A percentile compares a stretch with the other conserved stretches of the same genome.
Evolutionary conservation across 2,888 invertebrate species (phyloP).

Genomic region (Caenorhabditis sinica): DNA sequence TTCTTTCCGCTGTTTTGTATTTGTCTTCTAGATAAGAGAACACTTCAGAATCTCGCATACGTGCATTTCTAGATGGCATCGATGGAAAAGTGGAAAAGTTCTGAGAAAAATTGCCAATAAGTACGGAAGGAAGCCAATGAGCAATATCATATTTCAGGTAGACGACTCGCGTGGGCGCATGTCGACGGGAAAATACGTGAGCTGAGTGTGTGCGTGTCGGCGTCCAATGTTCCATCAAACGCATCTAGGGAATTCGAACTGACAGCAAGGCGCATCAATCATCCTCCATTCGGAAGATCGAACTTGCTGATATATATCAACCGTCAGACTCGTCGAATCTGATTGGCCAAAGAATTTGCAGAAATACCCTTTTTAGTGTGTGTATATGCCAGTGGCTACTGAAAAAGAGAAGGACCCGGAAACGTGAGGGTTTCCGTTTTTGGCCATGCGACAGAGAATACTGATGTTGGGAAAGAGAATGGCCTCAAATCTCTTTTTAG

Average conservation of each 20-base stretch:
- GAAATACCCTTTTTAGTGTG: neutral
- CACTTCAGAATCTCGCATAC: conserved; percentile 17
- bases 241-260: conserved; percentile 64
- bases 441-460: conserved; percentile 30
- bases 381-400: conserved; percentile 8
- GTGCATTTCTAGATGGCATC: conserved; percentile 16
- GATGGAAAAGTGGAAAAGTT: neutral
- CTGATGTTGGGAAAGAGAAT: neutral
- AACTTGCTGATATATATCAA: conserved; percentile 61
- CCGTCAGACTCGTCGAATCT: conserved; percentile 31
- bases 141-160: conserved; percentile 59
- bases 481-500: conserved; percentile 16
- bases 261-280: conserved; percentile 60
- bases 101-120: neutral
- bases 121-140: conserved; percentile 2
- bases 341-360: conserved; percentile 41
- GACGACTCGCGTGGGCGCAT: neutral
- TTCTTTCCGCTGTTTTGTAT: neutral
- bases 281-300: conserved; percentile 51
- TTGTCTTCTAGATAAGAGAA: conserved; percentile 12
- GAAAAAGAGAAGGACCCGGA: conserved; percentile 53
- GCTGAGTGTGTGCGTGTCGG: conserved; percentile 34
- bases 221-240: conserved; percentile 61
- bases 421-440: conserved; percentile 54
- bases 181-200: conserved; percentile 4